phyloP scores from a whole-genome alignment of 2,888 invertebrate genomes.

The Athalia circularis region DNA sequence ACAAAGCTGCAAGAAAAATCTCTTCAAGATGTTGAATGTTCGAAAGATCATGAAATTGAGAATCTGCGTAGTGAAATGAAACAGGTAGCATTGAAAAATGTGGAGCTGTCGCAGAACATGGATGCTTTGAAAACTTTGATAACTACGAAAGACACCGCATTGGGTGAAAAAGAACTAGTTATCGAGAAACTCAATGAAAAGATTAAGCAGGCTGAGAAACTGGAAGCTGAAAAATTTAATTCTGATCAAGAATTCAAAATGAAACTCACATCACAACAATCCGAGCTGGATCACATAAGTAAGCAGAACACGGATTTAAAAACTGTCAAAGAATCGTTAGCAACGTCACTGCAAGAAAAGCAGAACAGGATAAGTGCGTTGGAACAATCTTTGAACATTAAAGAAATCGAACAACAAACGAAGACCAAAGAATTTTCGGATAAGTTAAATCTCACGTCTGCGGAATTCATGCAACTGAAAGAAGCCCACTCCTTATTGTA shows the following conservation, averaged over 20 bases:
- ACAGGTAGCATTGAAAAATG: conserved; percentile 68
- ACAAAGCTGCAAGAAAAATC: conserved; percentile 40
- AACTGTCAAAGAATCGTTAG: conserved; percentile 74
- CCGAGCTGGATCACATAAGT: conserved; percentile 58
- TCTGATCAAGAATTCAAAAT: conserved; percentile 48
- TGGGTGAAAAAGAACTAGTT: conserved; percentile 75
- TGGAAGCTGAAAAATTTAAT: conserved; percentile 62
- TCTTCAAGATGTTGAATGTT: conserved; percentile 25
- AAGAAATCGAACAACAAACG: conserved; percentile 62
- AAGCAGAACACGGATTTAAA: conserved; percentile 60
- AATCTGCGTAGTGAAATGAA: conserved; percentile 49
- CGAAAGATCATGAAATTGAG: conserved; percentile 33
- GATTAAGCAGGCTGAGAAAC: conserved; percentile 54
- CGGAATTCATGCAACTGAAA: conserved; percentile 59
- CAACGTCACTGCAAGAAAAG: conserved; percentile 74
- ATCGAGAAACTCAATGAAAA: conserved; percentile 71
- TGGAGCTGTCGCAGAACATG: conserved; percentile 72
- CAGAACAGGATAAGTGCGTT: conserved; percentile 61
- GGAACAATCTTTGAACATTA: conserved; percentile 57
- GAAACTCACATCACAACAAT: conserved; percentile 49
- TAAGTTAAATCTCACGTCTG: conserved; percentile 60
- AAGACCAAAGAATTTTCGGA: conserved; percentile 60
- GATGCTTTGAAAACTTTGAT: conserved; percentile 63
- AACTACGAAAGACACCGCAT: conserved; percentile 75
- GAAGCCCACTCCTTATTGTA: conserved; percentile 62